Conservation (phyloP, 2,113 vertebrate species). For the Chunga burmeisteri region DNA sequence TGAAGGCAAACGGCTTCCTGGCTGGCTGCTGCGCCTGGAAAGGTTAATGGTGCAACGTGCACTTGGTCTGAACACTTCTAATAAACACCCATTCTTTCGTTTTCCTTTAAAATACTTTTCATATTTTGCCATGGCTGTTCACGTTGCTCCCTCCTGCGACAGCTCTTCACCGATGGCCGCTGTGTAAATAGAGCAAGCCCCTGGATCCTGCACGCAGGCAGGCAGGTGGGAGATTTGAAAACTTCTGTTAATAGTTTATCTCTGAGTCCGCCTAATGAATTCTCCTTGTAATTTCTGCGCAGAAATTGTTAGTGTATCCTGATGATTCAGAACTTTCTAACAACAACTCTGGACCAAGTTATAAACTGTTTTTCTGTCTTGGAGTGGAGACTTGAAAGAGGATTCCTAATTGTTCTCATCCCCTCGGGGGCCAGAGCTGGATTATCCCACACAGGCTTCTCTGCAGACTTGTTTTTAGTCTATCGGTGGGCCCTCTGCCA, state of each 20-base stretch:
- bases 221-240: conserved; percentile 44
- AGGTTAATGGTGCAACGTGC: neutral
- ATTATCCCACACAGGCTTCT: conserved; percentile 54
- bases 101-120: neutral
- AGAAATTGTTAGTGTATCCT: conserved; percentile 52
- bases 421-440: conserved; percentile 32
- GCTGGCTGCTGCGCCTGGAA: neutral
- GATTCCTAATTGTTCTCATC: conserved; percentile 52
- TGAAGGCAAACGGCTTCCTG: neutral
- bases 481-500: conserved; percentile 26
- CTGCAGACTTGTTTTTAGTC: conserved; percentile 36
- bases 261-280: neutral
- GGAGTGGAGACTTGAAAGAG: conserved; percentile 61
- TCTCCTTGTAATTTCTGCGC: neutral
- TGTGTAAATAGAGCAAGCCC: neutral
- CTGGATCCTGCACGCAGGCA: neutral
- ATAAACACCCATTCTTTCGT: neutral
- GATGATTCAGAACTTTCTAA: conserved; percentile 64
- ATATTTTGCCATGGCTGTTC: neutral
- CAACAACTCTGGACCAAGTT: conserved; percentile 47
- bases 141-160: neutral
- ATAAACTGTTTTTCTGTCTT: conserved; percentile 63
- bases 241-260: conserved; percentile 48
- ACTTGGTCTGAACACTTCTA: neutral
- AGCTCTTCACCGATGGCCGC: rapidly evolving